Evolutionary conservation across 2,113 vertebrate species (phyloP).

Genomic region (Callipepla californica): DNA sequence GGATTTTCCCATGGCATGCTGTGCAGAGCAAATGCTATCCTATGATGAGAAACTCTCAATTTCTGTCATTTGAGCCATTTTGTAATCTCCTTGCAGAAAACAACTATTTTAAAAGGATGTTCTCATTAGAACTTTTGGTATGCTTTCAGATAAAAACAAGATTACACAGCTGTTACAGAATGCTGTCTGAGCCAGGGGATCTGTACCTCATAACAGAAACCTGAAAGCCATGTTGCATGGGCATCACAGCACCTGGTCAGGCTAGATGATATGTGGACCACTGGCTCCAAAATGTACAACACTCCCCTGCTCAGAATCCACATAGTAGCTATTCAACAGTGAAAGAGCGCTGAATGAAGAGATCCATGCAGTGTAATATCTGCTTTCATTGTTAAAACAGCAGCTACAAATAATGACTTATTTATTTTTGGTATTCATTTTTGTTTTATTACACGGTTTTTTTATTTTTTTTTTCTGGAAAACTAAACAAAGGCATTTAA

Average conservation of each 20-base stretch:
- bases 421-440: neutral
- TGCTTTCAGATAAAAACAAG: neutral
- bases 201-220: too few species aligned
- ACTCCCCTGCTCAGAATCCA: neutral
- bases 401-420: neutral
- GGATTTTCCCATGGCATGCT: rapidly evolving
- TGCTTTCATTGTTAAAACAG: neutral
- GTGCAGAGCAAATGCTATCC: neutral
- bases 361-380: neutral
- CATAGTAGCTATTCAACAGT: neutral
- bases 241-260: neutral
- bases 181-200: rapidly evolving
- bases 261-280: neutral
- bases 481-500: neutral
- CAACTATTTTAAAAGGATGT: neutral
- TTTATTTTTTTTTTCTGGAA: neutral
- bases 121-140: neutral
- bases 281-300: neutral
- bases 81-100: neutral
- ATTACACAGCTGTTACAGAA: rapidly evolving
- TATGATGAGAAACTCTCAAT: neutral
- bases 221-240: neutral
- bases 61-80: neutral
- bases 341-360: neutral
- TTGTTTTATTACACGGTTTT: neutral